Conservation (phyloP, 2,797 vertebrate species). For the Mergus octosetaceus region DNA sequence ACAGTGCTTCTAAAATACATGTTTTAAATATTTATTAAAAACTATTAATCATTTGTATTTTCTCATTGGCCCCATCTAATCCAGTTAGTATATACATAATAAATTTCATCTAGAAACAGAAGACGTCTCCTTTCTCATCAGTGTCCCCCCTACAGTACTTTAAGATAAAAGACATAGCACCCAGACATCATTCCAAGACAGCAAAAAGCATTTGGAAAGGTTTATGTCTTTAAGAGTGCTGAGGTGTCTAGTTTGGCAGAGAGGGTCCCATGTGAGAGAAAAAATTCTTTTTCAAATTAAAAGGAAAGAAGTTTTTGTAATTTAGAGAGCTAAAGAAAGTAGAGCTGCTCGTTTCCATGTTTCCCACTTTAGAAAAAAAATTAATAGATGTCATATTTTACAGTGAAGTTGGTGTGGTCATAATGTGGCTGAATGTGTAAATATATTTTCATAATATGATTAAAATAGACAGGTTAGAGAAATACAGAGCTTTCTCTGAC, state of each 20-base stretch:
- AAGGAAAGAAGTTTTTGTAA: neutral
- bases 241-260: neutral
- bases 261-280: neutral
- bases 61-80: neutral
- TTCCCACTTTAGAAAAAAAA: neutral
- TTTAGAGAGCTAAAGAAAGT: neutral
- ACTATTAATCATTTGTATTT: neutral
- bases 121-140: neutral
- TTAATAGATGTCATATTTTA: neutral
- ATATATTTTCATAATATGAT: conserved; percentile 55
- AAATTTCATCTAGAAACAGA: neutral
- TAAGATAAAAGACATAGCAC: neutral
- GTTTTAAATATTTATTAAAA: neutral
- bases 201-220: neutral
- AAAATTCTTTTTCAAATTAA: neutral
- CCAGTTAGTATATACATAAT: neutral
- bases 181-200: neutral
- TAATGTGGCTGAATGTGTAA: conserved; percentile 14
- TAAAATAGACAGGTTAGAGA: conserved; percentile 49
- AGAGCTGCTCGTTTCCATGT: neutral
- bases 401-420: conserved; percentile 8
- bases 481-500: conserved; percentile 37
- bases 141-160: neutral
- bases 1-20: neutral
- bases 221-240: neutral